Evolutionary conservation across 2,113 vertebrate species (phyloP).

Genomic region (Lamprologus tigripictilis): DNA sequence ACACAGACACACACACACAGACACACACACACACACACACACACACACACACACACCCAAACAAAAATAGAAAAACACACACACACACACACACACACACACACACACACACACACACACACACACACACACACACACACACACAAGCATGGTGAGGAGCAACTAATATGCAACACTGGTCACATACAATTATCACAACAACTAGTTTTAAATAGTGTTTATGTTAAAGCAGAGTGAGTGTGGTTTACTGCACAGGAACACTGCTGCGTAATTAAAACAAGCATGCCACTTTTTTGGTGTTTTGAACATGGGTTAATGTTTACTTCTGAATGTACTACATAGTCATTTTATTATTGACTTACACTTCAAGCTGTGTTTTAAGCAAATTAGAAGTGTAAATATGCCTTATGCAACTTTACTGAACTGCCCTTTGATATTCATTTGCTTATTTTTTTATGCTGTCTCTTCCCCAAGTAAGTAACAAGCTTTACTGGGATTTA

Average conservation of each 20-base stretch:
- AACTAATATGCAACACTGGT: slow-evolving; percentile 16
- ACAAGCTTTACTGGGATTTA: background rate
- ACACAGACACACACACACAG: background rate
- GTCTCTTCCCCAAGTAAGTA: background rate
- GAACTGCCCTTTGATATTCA: background rate
- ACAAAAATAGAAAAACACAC: too few species aligned
- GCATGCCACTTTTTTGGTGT: background rate
- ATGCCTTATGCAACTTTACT: background rate
- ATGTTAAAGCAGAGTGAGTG: background rate
- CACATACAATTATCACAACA: slow-evolving; percentile 32
- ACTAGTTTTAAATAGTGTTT: slow-evolving; percentile 24
- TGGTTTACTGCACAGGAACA: background rate
- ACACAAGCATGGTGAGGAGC: background rate
- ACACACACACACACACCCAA: background rate
- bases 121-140: background rate
- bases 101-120: too few species aligned
- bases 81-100: background rate
- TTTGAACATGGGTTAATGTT: background rate
- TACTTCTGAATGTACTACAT: slow-evolving; percentile 1
- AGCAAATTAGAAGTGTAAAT: background rate
- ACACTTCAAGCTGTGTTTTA: background rate
- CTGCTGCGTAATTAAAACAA: slow-evolving; percentile 20
- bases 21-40: background rate
- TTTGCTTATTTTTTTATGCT: background rate
- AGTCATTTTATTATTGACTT: slow-evolving; percentile 15